phyloP scores from a whole-genome alignment of 2,113 vertebrate genomes.

The Dermatemys mawii region DNA sequence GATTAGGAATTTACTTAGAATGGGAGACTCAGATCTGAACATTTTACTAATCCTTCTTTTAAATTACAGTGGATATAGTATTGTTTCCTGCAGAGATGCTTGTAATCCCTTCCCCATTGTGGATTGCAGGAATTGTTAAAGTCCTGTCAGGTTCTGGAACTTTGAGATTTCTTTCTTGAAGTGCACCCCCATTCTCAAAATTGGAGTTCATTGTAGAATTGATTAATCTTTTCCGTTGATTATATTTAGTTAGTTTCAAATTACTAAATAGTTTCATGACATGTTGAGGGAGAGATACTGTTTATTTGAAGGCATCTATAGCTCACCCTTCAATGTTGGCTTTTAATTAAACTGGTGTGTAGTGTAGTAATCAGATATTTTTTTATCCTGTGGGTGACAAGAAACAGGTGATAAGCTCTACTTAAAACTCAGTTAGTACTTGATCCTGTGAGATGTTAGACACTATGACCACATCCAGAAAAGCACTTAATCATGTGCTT shows the following conservation, averaged over 20 bases:
- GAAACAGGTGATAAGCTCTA: not conserved
- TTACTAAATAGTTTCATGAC: not conserved
- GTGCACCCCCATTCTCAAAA: not conserved
- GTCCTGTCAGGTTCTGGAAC: not conserved
- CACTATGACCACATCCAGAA: not conserved
- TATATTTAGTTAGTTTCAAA: not conserved
- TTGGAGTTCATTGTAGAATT: not conserved
- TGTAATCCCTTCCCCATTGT: not conserved
- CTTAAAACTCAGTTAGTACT: not conserved
- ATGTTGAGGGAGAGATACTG: not conserved
- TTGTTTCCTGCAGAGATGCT: slow-evolving; percentile 1
- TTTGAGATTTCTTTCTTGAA: not conserved
- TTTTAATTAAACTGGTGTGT: not conserved
- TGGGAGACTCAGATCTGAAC: slow-evolving; percentile 22
- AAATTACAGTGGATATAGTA: not conserved
- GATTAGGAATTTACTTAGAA: slow-evolving; percentile 17
- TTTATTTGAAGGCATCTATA: not conserved
- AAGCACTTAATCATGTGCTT: not conserved
- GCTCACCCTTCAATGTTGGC: not conserved
- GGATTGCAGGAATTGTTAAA: not conserved
- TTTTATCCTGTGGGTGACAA: not conserved
- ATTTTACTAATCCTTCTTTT: slow-evolving; percentile 9
- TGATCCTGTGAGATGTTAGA: not conserved
- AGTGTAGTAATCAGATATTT: not conserved
- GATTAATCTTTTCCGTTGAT: not conserved